Evolutionary conservation across 1,140 invertebrate genomes (phyloP), one percentile per base, ranked within the genome.

Genomic region (Diploscapter pachys): DNA sequence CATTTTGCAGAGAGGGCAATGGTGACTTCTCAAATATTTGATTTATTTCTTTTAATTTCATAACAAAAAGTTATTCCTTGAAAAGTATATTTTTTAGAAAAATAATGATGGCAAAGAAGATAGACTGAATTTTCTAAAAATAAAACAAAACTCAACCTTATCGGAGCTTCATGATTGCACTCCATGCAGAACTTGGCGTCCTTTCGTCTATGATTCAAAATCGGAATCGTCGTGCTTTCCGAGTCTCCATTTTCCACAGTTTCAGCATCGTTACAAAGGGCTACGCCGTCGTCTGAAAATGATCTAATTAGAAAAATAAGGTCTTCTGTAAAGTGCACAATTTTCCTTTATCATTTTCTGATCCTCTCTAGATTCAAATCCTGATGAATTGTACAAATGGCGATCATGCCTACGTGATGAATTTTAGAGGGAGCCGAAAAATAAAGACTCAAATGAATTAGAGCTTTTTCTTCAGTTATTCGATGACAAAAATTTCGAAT

Each of bases 1-100:
- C 48, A 71, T 76, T 53, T 85, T 73, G 74, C 87, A 88, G 8
- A 84, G 71, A 5, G 80, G 75, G 67, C 87, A 88, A 79, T 88
- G 87, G 63, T 86, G 83, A 51, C 85, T 83, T 57, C 81, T 69
- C 57, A 51, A 65, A 73, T 11, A 71, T 6, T 52, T 13, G 63
- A 48, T 55, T 71, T 63, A 59, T 13, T 63, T 3, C 50, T 51
- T 55, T 56, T 69, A 31, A 6, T 50, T 49, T 3, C 6, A 52
- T n/a, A 48, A 31, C 53, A 31, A 31, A 31, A 31, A 31, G 31
- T 31, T 31, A 31, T 31, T 31, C 31, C 31, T 31, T 31, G 31
- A 31, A 31, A 31, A 31, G 31, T 31, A 31, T 31, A 31, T 31
- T 31, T 31, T 31, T 31, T 31, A 31, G 31, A 11, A 48, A 31